These are phyloP conservation scores for Clusia tigrina DNA, from an alignment of 2,888 invertebrate genomes.

Conservation along the genomic window DNA sequence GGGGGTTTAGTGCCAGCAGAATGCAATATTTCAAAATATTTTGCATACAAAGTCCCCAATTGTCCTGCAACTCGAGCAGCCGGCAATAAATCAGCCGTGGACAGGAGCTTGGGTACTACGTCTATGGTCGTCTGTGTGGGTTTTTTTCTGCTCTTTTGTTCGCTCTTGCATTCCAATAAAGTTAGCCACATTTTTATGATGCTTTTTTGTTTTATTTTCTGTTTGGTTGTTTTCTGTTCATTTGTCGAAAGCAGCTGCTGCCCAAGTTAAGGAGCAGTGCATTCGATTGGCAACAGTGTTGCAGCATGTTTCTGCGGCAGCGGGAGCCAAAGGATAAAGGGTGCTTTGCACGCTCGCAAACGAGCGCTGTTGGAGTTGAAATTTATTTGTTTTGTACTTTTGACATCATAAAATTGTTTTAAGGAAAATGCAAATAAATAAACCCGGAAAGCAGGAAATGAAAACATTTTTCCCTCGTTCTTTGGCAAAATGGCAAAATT, in stretches of 20 bases:
- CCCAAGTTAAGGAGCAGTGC: neutral
- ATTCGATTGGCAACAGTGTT: neutral
- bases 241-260: neutral
- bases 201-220: no score
- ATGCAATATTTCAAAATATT: constrained; percentile 15
- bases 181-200: no score
- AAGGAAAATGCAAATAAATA: constrained; percentile 30
- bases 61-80: neutral
- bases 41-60: neutral
- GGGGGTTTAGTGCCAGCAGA: constrained; percentile 53
- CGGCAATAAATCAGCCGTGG: neutral
- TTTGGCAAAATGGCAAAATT: no score
- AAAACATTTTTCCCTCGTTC: constrained; percentile 10
- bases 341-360: no score
- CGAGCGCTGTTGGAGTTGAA: constrained; percentile 19
- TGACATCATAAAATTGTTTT: constrained; percentile 53
- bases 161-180: no score
- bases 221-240: no score
- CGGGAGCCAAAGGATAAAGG: no score
- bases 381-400: constrained; percentile 53
- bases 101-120: neutral
- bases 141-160: neutral
- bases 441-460: constrained; percentile 15
- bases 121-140: neutral
- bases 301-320: no score